Conservation (phyloP, 1,140 invertebrate genomes). For the Babylonia areolata region DNA sequence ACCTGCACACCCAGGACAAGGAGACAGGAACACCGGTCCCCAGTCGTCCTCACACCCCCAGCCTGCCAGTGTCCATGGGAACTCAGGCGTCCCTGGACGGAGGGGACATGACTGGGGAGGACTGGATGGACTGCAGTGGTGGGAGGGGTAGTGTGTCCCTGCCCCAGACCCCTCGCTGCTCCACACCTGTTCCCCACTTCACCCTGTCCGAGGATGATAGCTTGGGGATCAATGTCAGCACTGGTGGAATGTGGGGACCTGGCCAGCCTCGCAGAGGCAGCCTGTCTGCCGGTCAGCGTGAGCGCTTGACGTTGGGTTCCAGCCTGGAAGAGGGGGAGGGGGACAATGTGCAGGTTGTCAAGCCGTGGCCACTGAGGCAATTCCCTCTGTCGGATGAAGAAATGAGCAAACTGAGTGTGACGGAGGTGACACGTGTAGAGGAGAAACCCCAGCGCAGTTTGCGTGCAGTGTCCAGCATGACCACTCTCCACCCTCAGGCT, state of each 20-base stretch:
- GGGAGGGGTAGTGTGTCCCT: conserved; percentile 3
- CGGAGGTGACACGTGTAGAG: conserved; percentile 61
- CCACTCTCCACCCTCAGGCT: conserved; percentile 30
- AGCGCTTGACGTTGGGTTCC: conserved; percentile 29
- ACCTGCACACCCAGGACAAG: conserved; percentile 43
- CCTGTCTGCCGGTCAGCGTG: conserved; percentile 41
- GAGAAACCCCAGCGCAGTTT: conserved; percentile 46
- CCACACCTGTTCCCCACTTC: not conserved
- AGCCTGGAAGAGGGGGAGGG: conserved; percentile 25
- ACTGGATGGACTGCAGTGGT: not conserved
- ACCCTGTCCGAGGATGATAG: conserved; percentile 16
- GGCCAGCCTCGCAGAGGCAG: conserved; percentile 28
- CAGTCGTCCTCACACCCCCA: conserved; percentile 20
- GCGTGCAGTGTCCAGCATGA: not conserved
- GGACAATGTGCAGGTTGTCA: conserved; percentile 44
- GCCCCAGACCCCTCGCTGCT: not conserved
- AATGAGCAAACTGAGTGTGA: conserved; percentile 38
- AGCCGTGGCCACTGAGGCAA: conserved; percentile 84
- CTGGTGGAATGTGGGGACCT: not conserved
- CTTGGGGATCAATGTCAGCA: not conserved
- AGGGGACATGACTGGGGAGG: not conserved
- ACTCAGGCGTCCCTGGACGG: conserved; percentile 38
- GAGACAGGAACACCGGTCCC: conserved; percentile 13
- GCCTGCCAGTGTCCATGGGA: conserved; percentile 32
- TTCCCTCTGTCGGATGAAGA: conserved; percentile 86